Conservation (phyloP, 2,888 invertebrate species). For the Sisyra nigra region DNA sequence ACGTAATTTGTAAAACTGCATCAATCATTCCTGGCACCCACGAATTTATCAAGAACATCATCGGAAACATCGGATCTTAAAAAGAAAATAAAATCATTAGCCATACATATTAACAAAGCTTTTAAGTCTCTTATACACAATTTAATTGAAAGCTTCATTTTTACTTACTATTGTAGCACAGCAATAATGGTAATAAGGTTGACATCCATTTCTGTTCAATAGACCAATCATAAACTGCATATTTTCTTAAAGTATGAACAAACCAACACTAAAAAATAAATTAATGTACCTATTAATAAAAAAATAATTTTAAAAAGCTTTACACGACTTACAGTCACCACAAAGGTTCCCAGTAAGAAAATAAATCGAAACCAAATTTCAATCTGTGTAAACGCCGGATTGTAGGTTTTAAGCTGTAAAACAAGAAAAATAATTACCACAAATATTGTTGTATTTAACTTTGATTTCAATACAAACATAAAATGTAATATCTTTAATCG, state of each 20-base stretch:
- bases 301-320: slow-evolving; percentile 7
- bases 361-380: slow-evolving; percentile 96
- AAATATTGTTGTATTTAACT: slow-evolving; percentile 9
- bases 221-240: slow-evolving; percentile 84
- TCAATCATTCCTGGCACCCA: slow-evolving; percentile 88
- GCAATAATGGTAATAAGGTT: slow-evolving; percentile 64
- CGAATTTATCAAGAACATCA: slow-evolving; percentile 76
- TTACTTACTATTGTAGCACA: slow-evolving; percentile 86
- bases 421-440: slow-evolving; percentile 12
- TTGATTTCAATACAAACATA: slow-evolving; percentile 46
- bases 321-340: slow-evolving; percentile 57
- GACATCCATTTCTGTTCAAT: slow-evolving; percentile 97
- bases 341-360: slow-evolving; percentile 74
- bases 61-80: slow-evolving; percentile 85
- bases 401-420: slow-evolving; percentile 88
- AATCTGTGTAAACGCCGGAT: slow-evolving; percentile 89
- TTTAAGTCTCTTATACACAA: background rate
- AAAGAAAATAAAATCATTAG: slow-evolving; percentile 15
- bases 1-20: slow-evolving; percentile 77
- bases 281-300: slow-evolving; percentile 8
- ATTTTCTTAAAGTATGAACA: slow-evolving; percentile 73
- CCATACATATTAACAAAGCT: background rate
- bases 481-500: slow-evolving; percentile 68
- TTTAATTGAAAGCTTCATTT: background rate
- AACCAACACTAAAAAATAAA: slow-evolving; percentile 70